Evolutionary conservation across 2,797 vertebrate species (phyloP).

Genomic region (Neostethus bicornis): DNA sequence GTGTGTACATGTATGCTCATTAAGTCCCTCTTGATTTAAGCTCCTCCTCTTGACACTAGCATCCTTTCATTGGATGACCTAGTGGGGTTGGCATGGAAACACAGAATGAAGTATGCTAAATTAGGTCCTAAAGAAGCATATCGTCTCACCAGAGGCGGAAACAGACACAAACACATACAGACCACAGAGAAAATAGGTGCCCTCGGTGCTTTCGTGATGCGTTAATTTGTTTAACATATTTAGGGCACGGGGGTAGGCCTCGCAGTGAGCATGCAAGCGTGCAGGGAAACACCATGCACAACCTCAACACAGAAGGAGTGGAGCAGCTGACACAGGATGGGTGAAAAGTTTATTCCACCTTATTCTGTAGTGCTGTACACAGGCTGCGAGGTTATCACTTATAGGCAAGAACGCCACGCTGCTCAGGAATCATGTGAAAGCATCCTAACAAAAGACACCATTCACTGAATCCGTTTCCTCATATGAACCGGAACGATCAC

Average conservation of each 20-base stretch:
- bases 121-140: conserved; percentile 72
- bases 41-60: conserved; percentile 47
- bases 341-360: conserved; percentile 19
- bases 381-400: conserved; percentile 30
- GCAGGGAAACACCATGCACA: conserved; percentile 11
- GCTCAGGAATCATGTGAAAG: conserved; percentile 62
- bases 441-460: conserved; percentile 46
- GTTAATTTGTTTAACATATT: conserved; percentile 46
- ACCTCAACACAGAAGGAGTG: conserved; percentile 5
- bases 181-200: conserved; percentile 28
- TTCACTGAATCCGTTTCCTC: conserved; percentile 30
- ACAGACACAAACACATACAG: conserved; percentile 61
- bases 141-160: conserved; percentile 64
- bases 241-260: conserved; percentile 18
- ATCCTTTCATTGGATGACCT: conserved; percentile 80
- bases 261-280: conserved; percentile 3
- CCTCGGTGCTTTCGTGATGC: conserved; percentile 46
- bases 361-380: conserved; percentile 23
- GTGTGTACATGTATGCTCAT: conserved; percentile 55
- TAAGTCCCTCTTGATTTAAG: conserved; percentile 54
- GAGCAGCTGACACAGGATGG: conserved; percentile 13
- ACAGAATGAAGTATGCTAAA: conserved; percentile 78
- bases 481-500: conserved; percentile 16
- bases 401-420: conserved; percentile 35
- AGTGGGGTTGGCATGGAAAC: conserved; percentile 82